Conservation (phyloP, 2,888 invertebrate genomes). For the Callimorpha dominula region DNA sequence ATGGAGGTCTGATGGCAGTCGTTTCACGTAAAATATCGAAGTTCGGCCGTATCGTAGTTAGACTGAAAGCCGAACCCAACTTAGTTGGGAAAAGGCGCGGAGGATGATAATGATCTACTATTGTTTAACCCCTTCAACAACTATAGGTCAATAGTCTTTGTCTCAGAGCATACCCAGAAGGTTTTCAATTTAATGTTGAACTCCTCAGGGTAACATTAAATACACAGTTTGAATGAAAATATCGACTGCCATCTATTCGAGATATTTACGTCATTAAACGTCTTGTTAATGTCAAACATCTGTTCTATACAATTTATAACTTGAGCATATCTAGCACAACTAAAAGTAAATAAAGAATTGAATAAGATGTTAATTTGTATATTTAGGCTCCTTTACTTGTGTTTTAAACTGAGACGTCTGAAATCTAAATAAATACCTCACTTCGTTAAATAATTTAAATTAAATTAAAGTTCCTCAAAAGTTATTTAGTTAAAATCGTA, state of each 20-base stretch:
- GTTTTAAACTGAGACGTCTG: background rate
- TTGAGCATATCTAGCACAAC: background rate
- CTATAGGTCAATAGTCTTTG: background rate
- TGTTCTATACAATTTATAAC: background rate
- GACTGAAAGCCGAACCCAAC: too few relatives aligned
- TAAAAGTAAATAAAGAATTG: background rate
- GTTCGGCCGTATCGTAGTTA: too few relatives aligned
- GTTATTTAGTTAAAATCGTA: constrained; percentile 5
- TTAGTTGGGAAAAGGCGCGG: too few relatives aligned
- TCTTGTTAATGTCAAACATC: background rate
- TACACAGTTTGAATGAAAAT: background rate
- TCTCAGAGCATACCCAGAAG: background rate
- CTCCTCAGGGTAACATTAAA: too few relatives aligned
- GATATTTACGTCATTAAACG: background rate
- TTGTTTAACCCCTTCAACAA: background rate
- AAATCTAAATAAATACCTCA: background rate
- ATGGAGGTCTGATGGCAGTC: too few relatives aligned
- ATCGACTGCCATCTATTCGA: background rate
- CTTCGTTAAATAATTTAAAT: background rate
- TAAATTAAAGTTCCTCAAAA: background rate
- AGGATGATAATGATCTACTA: too few relatives aligned
- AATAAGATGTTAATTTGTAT: background rate
- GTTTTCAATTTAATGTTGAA: too few relatives aligned
- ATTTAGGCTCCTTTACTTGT: background rate
- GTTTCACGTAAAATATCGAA: too few relatives aligned